These are phyloP conservation scores for Hippocampus barbouri DNA, from an alignment of 2,113 vertebrate genomes.

Conservation along the genomic window DNA sequence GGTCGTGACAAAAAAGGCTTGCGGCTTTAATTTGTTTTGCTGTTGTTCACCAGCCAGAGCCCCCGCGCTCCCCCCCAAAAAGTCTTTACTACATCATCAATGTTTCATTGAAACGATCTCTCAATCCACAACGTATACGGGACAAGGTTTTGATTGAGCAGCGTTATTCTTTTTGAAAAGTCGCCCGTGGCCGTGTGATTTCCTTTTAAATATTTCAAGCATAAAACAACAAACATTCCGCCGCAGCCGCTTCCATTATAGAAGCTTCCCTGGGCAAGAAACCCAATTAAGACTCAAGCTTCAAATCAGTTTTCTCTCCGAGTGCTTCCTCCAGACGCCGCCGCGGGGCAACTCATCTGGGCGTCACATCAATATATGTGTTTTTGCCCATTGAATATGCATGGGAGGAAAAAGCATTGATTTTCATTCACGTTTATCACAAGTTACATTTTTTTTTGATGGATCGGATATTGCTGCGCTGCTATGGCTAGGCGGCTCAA, in stretches of 20 bases:
- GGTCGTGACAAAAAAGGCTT: not conserved
- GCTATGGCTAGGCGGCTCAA: not conserved
- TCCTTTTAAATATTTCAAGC: conserved; percentile 26
- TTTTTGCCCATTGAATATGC: conserved; percentile 55
- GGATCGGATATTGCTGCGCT: conserved; percentile 39
- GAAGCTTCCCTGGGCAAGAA: conserved; percentile 47
- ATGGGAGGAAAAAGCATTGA: conserved; percentile 27
- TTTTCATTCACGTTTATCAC: conserved; percentile 41
- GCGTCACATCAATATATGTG: conserved; percentile 43
- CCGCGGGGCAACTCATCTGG: conserved; percentile 57
- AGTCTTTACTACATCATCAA: not conserved
- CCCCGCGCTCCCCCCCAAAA: no score
- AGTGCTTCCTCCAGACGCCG: conserved; percentile 48
- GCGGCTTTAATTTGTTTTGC: not conserved
- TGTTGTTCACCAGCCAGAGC: not conserved
- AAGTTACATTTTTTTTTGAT: conserved; percentile 36
- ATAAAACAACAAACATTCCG: conserved; percentile 35
- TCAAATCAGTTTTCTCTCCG: conserved; percentile 57
- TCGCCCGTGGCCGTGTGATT: conserved; percentile 31
- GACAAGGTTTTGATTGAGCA: not conserved
- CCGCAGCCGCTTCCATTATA: conserved; percentile 23
- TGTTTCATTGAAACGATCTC: not conserved
- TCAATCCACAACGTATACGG: not conserved
- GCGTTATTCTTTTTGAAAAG: conserved; percentile 15
- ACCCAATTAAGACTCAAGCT: conserved; percentile 63